Evolutionary conservation across 2,113 vertebrate species (phyloP), one percentile per base, ranked within the genome.

Genomic region (Triplophysa dalaica): DNA sequence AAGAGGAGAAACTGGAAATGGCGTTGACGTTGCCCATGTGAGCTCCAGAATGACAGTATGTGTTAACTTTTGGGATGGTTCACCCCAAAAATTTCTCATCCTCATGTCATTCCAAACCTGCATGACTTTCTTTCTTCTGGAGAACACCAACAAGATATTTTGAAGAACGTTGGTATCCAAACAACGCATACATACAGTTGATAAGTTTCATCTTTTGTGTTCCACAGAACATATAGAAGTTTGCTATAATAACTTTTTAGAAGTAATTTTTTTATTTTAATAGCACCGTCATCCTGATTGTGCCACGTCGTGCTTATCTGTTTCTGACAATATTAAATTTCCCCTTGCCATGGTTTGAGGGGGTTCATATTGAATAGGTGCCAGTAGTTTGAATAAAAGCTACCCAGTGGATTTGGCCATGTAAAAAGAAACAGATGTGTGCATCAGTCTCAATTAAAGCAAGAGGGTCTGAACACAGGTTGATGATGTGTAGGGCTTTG

Each of bases 401-500:
- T 74, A n/a, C 48, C 52, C 61, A 13, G 61, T 2, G 63, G 26
- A 61, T 50, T 68, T 74, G 48, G 68, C 52, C 60, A 16, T 2
- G 65, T 84, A 81, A 85, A 52, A 61, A 85, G 83, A 82, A 85
- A 75, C 83, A 85, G 83, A 85, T 85, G 83, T 76, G 50, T 14
- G 50, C 7, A 50, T 75, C 26, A 64, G 61, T 52, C 24, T 8
- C 21, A 78, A 61, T 58, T 74, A 74, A 50, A 81, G 11, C 63
- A 61, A 72, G 63, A 81, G 48, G 79, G 72, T 33, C 56, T 21
- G 38, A 26, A 78, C 56, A 81, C 80, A 82, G 83, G 83, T 75
- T 58, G 58, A 65, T 73, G 78, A 78, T 61, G 58, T 75, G 12
- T 48, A 48, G 72, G 54, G 63, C 48, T 81, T 61, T 68, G 26